These are phyloP conservation scores for Larimichthys polyactis DNA, from an alignment of 2,113 vertebrate species.

Conservation along the genomic window DNA sequence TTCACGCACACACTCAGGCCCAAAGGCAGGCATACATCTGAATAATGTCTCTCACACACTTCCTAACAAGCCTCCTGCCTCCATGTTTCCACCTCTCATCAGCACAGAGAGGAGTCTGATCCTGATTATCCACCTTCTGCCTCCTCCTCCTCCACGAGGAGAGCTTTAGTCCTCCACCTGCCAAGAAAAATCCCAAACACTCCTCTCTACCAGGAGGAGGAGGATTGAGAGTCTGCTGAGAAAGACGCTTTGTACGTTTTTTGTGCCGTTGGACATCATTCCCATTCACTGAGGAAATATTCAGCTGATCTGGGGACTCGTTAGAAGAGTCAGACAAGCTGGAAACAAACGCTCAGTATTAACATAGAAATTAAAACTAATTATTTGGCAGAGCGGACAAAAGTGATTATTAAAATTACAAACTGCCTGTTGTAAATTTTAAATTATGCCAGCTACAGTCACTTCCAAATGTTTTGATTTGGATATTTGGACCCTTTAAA, in stretches of 20 bases:
- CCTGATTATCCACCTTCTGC: constrained; percentile 25
- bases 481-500: too few relatives aligned
- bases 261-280: neutral
- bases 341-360: neutral
- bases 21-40: too few relatives aligned
- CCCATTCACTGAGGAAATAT: neutral
- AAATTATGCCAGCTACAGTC: neutral
- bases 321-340: neutral
- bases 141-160: neutral
- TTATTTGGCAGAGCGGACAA: neutral
- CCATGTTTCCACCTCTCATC: constrained; percentile 6
- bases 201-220: neutral
- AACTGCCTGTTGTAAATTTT: neutral
- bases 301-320: neutral
- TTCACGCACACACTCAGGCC: neutral
- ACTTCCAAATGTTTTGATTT: neutral
- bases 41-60: neutral
- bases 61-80: constrained; percentile 12
- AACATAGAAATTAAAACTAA: neutral
- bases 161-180: constrained; percentile 15
- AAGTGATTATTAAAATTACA: neutral
- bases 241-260: neutral
- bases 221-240: too few relatives aligned
- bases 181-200: constrained; percentile 3
- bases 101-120: constrained; percentile 27